Base-by-base conservation (phyloP, 1,140 invertebrate genomes). In the Dendrolimus kikuchii region DNA sequence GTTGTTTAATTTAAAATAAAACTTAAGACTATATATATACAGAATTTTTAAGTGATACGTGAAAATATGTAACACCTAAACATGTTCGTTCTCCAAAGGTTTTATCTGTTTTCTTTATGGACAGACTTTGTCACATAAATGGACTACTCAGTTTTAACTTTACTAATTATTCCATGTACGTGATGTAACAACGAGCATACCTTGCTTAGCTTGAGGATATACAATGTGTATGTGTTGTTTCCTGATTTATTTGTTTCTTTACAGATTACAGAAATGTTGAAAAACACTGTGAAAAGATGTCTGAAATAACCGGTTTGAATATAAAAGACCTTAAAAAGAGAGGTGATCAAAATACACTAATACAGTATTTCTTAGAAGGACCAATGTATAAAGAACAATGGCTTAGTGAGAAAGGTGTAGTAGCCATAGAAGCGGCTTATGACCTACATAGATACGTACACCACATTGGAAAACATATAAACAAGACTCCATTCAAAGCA, bases 331-430 rank as follows among this genome's bases (percentile, higher is more conserved):
- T 85, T 40, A 79, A 82, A 62, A 61, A 60, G 38, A 51, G 67
- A 7, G 66, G 76, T 5, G 77, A 82, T 42, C 77, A 67, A 54
- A 71, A 76, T 49, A 71, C 77, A 5, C 51, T 86, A 4, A 76
- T 86, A 8, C 66, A 82, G 57, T 77, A 82, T 49, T 83, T 83
- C 45, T 58, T 86, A 4, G 76, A 83, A 7, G 70, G 70, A 5
- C 62, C 74, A 2, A 61, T 74, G 50, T 77, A 75, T 23, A 74
- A 63, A 8, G 69, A 72, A 5, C 59, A 74, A 38, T 74, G 64
- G 59, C 53, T 72, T 7, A 63, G 59, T 38, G 64, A 68, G 8
- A 64, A 59, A 40, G 74, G 73, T 38, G 66, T 79, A 0, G 57
- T 64, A 36, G 65, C 62, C 0, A 52, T 83, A 7, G 76, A 83